Conservation (phyloP, 2,797 vertebrate genomes). For the Enteromius fasciolatus region DNA sequence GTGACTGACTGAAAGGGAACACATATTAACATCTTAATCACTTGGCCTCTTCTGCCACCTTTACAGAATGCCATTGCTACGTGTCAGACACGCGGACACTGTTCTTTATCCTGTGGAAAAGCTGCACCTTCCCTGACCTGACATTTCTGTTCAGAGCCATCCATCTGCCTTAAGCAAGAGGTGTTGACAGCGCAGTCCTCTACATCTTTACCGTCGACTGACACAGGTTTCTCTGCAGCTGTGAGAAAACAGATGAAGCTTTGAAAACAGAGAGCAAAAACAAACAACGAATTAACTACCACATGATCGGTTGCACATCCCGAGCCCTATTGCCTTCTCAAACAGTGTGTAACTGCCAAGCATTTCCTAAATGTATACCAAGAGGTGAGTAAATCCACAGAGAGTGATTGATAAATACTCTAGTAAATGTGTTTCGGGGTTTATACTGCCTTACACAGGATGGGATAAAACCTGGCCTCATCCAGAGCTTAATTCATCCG, state of each 20-base stretch:
- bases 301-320: background rate
- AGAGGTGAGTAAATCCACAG: background rate
- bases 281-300: slow-evolving; percentile 3
- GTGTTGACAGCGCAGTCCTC: slow-evolving; percentile 28
- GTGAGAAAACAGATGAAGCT: slow-evolving; percentile 10
- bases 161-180: slow-evolving; percentile 1
- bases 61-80: background rate
- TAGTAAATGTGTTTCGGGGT: background rate
- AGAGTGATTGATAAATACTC: background rate
- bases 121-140: slow-evolving; percentile 24
- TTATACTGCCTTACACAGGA: background rate
- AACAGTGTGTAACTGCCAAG: background rate
- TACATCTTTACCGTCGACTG: background rate
- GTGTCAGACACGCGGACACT: background rate
- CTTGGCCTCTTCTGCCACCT: slow-evolving; percentile 9
- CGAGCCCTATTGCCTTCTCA: background rate
- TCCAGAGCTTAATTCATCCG: background rate
- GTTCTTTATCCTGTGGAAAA: slow-evolving; percentile 42
- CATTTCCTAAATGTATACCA: background rate
- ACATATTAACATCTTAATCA: background rate
- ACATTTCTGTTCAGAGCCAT: slow-evolving; percentile 18
- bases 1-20: no score
- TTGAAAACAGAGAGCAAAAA: slow-evolving; percentile 14
- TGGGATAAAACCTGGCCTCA: background rate
- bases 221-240: background rate